Conservation (phyloP, 1,140 invertebrate genomes). For the Drosophila equinoxialis region DNA sequence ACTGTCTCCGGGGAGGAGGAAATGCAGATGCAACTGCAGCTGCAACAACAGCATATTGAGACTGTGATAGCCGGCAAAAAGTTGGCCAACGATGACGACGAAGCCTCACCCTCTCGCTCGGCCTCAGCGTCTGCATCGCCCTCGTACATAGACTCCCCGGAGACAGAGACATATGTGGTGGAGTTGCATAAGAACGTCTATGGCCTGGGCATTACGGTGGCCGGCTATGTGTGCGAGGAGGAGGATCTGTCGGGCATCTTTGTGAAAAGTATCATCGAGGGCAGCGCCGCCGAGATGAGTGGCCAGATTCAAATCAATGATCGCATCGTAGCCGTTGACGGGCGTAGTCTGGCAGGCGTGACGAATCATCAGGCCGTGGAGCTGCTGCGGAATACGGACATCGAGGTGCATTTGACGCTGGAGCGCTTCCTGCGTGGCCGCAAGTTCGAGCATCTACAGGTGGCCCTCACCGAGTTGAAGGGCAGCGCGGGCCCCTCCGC, state of each 20-base stretch:
- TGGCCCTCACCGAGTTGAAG: slow-evolving; percentile 88
- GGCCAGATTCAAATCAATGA: slow-evolving; percentile 96
- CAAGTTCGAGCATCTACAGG: slow-evolving; percentile 94
- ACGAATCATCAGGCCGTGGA: slow-evolving; percentile 96
- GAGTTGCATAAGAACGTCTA: slow-evolving; percentile 87
- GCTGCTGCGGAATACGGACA: slow-evolving; percentile 92
- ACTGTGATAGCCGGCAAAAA: slow-evolving; percentile 76
- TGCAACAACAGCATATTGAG: slow-evolving; percentile 42
- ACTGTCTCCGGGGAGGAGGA: slow-evolving; percentile 21
- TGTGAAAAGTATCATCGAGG: slow-evolving; percentile 96
- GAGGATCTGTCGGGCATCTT: slow-evolving; percentile 96
- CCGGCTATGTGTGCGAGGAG: slow-evolving; percentile 88
- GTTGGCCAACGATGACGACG: slow-evolving; percentile 51
- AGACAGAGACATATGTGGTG: slow-evolving; percentile 86
- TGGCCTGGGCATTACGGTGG: slow-evolving; percentile 87
- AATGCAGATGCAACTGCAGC: slow-evolving; percentile 18
- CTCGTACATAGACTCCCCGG: slow-evolving; percentile 81
- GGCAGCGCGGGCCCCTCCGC: slow-evolving; percentile 70
- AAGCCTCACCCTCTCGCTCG: slow-evolving; percentile 46
- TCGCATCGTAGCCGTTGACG: slow-evolving; percentile 95
- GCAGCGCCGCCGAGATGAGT: slow-evolving; percentile 94
- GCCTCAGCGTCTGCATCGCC: slow-evolving; percentile 56
- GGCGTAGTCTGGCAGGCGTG: slow-evolving; percentile 90
- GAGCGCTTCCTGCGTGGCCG: slow-evolving; percentile 93
- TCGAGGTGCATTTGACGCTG: slow-evolving; percentile 90